These are phyloP conservation scores for Vombatus ursinus DNA, from an alignment of 2,113 vertebrate genomes.

Conservation along the genomic window DNA sequence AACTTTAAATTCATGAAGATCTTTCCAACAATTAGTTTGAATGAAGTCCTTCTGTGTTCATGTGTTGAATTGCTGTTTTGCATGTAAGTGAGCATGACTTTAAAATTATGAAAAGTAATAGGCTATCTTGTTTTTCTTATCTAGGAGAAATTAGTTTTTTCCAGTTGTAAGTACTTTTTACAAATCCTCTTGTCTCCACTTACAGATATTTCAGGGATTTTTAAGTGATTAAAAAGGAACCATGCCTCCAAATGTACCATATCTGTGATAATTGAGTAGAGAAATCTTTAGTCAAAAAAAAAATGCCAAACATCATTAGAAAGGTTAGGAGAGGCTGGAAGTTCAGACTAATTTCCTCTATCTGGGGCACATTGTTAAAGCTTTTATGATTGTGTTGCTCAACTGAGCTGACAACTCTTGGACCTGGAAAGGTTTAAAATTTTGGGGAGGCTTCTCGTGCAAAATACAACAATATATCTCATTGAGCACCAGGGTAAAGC, in stretches of 20 bases:
- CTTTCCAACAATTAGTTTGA: conserved; percentile 21
- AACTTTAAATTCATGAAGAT: conserved; percentile 26
- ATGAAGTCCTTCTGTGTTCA: conserved; percentile 36
- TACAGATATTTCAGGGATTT: neutral
- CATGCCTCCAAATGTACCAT: neutral
- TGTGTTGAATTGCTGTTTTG: conserved; percentile 35
- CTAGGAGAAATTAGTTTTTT: neutral
- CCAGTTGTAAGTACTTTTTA: neutral
- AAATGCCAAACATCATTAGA: neutral
- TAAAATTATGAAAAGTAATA: conserved; percentile 31
- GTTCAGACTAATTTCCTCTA: neutral
- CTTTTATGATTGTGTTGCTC: neutral
- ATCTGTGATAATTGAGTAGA: neutral
- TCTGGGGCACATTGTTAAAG: neutral
- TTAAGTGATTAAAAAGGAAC: conserved; percentile 16
- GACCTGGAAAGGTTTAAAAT: neutral
- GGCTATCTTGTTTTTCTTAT: conserved; percentile 32
- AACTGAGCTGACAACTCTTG: neutral
- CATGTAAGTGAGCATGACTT: conserved; percentile 50
- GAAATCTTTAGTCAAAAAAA: neutral
- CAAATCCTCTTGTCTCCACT: neutral
- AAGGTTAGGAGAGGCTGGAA: neutral
- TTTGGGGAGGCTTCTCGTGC: neutral
- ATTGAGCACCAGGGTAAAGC: neutral
- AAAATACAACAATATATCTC: neutral